Conservation (phyloP, 2,797 vertebrate species). For the Lepidocolaptes lacrymiger region DNA sequence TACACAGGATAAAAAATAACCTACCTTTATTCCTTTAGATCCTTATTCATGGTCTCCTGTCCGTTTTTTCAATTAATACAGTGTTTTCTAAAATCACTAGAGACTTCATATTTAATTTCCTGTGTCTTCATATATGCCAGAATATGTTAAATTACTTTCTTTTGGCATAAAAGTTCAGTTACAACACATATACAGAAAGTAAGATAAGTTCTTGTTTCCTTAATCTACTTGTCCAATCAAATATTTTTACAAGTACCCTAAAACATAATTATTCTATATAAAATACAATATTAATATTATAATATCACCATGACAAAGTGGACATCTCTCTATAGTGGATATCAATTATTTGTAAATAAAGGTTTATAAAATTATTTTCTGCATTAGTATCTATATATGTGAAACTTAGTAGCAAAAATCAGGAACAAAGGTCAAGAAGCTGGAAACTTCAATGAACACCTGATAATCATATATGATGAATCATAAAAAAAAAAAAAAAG, state of each 20-base stretch:
- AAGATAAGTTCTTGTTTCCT: not conserved
- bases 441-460: not conserved
- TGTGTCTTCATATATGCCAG: not conserved
- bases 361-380: not conserved
- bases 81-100: constrained; percentile 11
- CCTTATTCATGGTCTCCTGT: not conserved
- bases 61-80: not conserved
- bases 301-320: not conserved
- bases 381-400: not conserved
- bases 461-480: not conserved
- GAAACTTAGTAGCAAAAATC: not conserved
- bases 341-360: not conserved
- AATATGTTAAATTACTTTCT: constrained; percentile 2
- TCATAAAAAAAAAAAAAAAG: not conserved
- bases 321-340: not conserved
- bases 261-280: not conserved
- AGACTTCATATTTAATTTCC: constrained; percentile 42
- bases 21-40: not conserved
- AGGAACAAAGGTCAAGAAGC: not conserved
- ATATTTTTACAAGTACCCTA: not conserved
- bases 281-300: not conserved
- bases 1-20: constrained; percentile 58
- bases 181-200: not conserved
- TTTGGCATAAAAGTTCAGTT: not conserved
- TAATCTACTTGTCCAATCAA: not conserved